phyloP scores from a whole-genome alignment of 2,797 vertebrate genomes.

The Pseudomugil tenellus region DNA sequence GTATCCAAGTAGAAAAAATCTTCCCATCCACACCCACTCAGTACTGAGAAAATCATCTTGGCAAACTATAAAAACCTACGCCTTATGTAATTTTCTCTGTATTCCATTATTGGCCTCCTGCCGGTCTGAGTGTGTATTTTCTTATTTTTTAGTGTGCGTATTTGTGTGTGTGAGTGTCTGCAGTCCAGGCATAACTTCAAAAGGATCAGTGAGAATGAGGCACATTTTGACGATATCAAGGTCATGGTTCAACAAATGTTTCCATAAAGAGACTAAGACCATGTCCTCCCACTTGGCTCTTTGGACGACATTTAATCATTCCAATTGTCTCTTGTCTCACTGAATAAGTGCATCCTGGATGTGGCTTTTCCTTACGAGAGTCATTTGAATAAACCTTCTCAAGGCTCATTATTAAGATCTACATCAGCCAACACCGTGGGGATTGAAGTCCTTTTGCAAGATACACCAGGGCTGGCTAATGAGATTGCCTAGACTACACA shows the following conservation, averaged over 20 bases:
- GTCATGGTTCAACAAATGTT: constrained; percentile 42
- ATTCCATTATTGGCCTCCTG: constrained; percentile 75
- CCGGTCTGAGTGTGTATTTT: constrained; percentile 75
- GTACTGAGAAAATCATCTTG: constrained; percentile 40
- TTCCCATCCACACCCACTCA: constrained; percentile 8
- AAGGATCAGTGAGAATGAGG: constrained; percentile 53
- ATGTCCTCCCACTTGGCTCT: constrained; percentile 38
- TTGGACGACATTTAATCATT: constrained; percentile 43
- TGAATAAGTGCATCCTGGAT: constrained; percentile 15
- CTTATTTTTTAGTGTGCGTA: constrained; percentile 41
- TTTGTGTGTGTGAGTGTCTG: constrained; percentile 61
- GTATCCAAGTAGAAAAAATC: constrained; percentile 13
- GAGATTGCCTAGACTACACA: constrained; percentile 64
- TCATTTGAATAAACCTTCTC: constrained; percentile 24
- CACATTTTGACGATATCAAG: constrained; percentile 53
- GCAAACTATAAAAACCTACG: constrained; percentile 42
- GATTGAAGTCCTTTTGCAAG: constrained; percentile 25
- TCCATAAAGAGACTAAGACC: constrained; percentile 41
- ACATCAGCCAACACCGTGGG: constrained; percentile 29
- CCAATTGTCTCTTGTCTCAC: constrained; percentile 28
- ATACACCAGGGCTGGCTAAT: constrained; percentile 45
- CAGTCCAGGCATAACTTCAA: constrained; percentile 62
- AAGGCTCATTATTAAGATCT: constrained; percentile 30
- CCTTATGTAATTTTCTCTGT: constrained; percentile 38
- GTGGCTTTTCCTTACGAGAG: constrained; percentile 10